phyloP scores from a whole-genome alignment of 2,888 invertebrate species.

The Beris morrisii region DNA sequence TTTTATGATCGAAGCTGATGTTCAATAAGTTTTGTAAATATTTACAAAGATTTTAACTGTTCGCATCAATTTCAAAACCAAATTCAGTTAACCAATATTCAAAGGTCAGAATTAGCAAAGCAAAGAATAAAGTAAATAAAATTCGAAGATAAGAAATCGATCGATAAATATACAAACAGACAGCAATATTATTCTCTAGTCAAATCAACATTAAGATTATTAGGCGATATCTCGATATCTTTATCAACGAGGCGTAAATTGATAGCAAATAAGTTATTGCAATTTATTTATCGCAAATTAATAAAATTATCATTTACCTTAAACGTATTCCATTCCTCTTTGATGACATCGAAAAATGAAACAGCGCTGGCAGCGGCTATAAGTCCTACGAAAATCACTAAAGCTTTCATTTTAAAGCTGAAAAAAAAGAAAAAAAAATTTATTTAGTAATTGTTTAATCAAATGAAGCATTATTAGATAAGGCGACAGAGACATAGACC shows the following conservation, averaged over 20 bases:
- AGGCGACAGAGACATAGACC: no score
- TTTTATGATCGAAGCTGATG: no score
- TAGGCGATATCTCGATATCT: neutral
- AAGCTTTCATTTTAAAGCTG: constrained; percentile 20
- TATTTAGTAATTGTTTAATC: no score
- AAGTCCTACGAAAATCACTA: constrained; percentile 56
- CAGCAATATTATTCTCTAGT: no score
- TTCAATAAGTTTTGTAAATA: no score
- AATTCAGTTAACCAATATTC: neutral
- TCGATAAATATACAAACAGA: no score
- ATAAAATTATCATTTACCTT: constrained; percentile 61
- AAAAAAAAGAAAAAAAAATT: neutral
- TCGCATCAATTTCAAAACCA: no score
- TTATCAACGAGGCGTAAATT: neutral
- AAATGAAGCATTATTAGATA: no score
- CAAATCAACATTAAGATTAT: neutral
- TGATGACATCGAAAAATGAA: constrained; percentile 71
- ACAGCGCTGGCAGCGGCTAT: constrained; percentile 66
- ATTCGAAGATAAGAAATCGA: no score
- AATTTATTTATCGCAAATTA: neutral
- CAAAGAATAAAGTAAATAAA: no score
- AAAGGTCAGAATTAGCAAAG: neutral
- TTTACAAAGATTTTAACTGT: no score
- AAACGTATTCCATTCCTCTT: constrained; percentile 75
- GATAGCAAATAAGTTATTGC: neutral